Base-by-base conservation (phyloP, 2,888 invertebrate species). In the Leptothorax acervorum region DNA sequence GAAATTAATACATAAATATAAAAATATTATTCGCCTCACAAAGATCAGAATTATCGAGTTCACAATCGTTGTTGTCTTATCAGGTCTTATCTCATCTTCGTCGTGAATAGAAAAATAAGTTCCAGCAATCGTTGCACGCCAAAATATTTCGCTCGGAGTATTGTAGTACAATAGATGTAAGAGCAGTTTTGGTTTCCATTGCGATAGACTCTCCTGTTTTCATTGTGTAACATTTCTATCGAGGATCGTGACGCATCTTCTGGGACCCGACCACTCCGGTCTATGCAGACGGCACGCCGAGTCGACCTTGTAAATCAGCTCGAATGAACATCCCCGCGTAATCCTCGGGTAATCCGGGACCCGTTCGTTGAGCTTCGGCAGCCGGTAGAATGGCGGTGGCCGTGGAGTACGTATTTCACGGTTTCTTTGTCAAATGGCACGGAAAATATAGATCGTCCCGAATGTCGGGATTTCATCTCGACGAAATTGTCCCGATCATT, bases 281-380 rank as follows among this genome's bases (percentile, higher is more conserved):
- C 63, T 82, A 70, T 42, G 45, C 76, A 62, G 68, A 83, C 82
- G 79, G 79, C 68, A 85, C 85, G 68, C 57, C 84, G 76, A 87
- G 87, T 90, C 91, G 90, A 90, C 92, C 92, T 93, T 93, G 93
- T 93, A 93, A 92, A 93, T 94, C 93, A 93, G 92, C 92, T 92
- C 92, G 93, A 91, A 93, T 92, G 93, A 94, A 91, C 93, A 93
- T 93, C 92, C 91, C 91, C 92, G 90, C 90, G 92, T 93, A 93
- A 94, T 94, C 94, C 79, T 93, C 88, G 85, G 90, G 88, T 94
- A 94, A 94, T 94, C 93, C 92, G 63, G 78, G 90, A 92, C 92
- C 92, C 92, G 91, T 90, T 88, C 85, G 88, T 86, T 91, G 93
- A 92, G 92, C 89, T 90, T 82, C 85, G 89, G 89, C 93, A 93